Conservation (phyloP, 2,888 invertebrate genomes). For the Cephus runcator region DNA sequence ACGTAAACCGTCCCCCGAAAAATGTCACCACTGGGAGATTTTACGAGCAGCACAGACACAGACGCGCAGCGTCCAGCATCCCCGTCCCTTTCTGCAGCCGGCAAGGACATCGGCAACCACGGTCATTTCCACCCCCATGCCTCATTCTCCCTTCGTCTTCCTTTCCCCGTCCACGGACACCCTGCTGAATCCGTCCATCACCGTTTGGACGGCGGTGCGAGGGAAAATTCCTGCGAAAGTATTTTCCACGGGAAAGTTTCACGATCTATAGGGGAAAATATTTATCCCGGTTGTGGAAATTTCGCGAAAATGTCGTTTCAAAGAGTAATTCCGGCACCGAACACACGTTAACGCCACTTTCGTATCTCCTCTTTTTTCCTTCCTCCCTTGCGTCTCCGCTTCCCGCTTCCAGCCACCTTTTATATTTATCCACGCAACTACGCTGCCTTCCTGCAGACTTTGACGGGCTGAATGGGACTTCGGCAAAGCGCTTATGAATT, state of each 20-base stretch:
- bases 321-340: neutral
- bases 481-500: slow-evolving; percentile 19
- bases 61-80: neutral
- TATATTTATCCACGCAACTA: neutral
- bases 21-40: neutral
- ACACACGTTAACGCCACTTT: neutral
- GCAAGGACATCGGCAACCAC: neutral
- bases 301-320: neutral
- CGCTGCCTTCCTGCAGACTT: neutral
- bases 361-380: neutral
- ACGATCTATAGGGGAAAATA: neutral
- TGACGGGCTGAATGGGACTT: neutral
- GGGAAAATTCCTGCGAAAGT: neutral
- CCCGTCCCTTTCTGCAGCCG: neutral
- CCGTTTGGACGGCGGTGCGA: neutral
- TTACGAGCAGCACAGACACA: neutral
- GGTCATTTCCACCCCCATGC: neutral
- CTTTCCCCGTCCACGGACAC: neutral
- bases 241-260: neutral
- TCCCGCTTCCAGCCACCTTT: neutral
- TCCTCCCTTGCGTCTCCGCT: neutral
- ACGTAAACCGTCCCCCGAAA: neutral
- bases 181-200: neutral
- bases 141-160: neutral
- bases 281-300: neutral